Percentiles rank a stretch among this genome's conserved stretches.
phyloP scores from a whole-genome alignment of 2,888 invertebrate species.

The Conus canariensis region DNA sequence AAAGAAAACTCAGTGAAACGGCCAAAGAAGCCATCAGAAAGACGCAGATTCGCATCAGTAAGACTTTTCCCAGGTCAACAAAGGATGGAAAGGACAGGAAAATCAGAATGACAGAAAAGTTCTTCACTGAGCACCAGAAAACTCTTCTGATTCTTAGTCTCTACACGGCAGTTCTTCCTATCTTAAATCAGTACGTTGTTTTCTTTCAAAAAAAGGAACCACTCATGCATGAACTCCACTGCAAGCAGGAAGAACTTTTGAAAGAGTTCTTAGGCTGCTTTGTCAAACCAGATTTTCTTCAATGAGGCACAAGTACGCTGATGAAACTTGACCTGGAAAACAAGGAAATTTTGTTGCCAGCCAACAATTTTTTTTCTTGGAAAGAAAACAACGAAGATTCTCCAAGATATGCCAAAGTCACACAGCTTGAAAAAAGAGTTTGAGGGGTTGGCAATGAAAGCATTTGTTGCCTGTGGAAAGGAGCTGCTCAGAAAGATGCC shows the following conservation, averaged over 20 bases:
- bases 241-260: too few relatives aligned
- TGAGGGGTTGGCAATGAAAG: too few relatives aligned
- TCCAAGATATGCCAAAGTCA: neutral
- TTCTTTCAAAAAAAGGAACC: constrained; percentile 46
- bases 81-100: neutral
- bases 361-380: too few relatives aligned
- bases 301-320: too few relatives aligned
- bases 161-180: constrained; percentile 39
- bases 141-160: neutral
- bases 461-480: too few relatives aligned
- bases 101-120: neutral
- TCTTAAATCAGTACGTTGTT: constrained; percentile 44
- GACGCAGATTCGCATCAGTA: neutral
- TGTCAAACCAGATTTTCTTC: too few relatives aligned
- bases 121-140: neutral
- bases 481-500: too few relatives aligned
- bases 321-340: too few relatives aligned
- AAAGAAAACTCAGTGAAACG: neutral
- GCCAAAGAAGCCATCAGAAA: neutral
- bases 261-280: too few relatives aligned
- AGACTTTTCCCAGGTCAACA: neutral
- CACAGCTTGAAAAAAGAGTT: constrained; percentile 12
- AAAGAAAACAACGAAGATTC: neutral
- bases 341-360: too few relatives aligned
- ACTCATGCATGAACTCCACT: constrained; percentile 38